Base-by-base conservation (phyloP, 2,113 vertebrate species). In the Prietella phreatophila region DNA sequence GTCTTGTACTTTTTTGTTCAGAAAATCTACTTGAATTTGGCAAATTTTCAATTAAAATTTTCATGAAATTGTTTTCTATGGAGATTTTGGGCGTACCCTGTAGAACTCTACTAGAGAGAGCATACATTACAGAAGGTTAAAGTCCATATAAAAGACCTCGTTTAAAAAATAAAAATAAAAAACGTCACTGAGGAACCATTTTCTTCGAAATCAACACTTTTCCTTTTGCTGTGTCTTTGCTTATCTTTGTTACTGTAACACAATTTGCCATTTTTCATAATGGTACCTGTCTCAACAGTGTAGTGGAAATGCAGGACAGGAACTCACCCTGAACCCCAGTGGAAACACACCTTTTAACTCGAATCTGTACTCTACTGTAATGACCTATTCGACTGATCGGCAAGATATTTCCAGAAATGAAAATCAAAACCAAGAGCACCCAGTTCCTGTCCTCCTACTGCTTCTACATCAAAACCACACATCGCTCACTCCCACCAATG, bases 391-490 rank as follows among this genome's bases (percentile, higher is more conserved):
- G 25, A 78, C 63, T 88, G 71, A 88, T 88, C n/a, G 79, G 63
- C 63, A 78, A 79, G 36, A 65, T 84, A 63, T 65, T 84, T 73
- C 42, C 61, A 79, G 65, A 88, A 84, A 61, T 53, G 71, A 30
- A 50, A 65, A 84, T 81, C 33, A 60, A 83, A 83, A 61, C 50
- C 67, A 50, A 33, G 17, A 56, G 84, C 33, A 33, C 65, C 14
- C n/a, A 36, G 15, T 36, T 76, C 15, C 50, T 39, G 11, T 33
- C 30, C 58, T n/a, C 58, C 9, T 42, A n/a, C 11, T n/a, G 36
- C 60, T 20, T 56, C 27, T n/a, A 84, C 39, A 84, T 50, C 61
- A 30, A 50, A 67, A 76, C 15, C 3, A 47, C 25, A 65, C 19
- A 30, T 56, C 27, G 11, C 53, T 2, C 5, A 30, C 36, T 83